Conservation (phyloP, 2,797 vertebrate genomes). For the Acrossocheilus fasciatus region DNA sequence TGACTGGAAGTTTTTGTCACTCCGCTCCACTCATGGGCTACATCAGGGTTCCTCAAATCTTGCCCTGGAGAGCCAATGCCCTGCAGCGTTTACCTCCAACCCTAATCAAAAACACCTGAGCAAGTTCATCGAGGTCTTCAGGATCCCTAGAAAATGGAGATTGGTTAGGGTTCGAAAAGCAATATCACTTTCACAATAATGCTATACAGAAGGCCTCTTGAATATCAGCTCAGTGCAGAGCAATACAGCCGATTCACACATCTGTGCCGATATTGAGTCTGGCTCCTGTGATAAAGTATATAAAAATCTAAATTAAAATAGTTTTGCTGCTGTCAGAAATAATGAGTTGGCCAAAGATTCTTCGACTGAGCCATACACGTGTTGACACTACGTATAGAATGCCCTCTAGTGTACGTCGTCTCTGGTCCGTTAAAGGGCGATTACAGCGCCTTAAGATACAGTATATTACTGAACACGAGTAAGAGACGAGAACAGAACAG, state of each 20-base stretch:
- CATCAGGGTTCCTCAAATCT: neutral
- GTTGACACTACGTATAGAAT: slow-evolving; percentile 16
- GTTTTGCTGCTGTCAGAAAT: neutral
- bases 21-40: neutral
- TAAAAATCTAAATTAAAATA: neutral
- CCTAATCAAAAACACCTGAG: neutral
- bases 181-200: neutral
- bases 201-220: neutral
- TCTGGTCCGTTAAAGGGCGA: neutral
- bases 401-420: slow-evolving; percentile 30
- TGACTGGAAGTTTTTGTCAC: neutral
- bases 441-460: neutral
- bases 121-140: neutral
- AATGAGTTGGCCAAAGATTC: neutral
- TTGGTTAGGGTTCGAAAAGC: neutral
- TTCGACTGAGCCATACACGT: neutral
- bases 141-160: neutral
- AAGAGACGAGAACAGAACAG: neutral
- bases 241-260: neutral
- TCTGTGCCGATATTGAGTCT: neutral
- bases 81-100: neutral
- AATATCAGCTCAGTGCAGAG: neutral
- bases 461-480: neutral
- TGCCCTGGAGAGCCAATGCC: neutral
- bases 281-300: neutral